Evolutionary conservation across 1,140 invertebrate genomes (phyloP), one percentile per base, ranked within the genome.

Genomic region (Coelopa frigida): DNA sequence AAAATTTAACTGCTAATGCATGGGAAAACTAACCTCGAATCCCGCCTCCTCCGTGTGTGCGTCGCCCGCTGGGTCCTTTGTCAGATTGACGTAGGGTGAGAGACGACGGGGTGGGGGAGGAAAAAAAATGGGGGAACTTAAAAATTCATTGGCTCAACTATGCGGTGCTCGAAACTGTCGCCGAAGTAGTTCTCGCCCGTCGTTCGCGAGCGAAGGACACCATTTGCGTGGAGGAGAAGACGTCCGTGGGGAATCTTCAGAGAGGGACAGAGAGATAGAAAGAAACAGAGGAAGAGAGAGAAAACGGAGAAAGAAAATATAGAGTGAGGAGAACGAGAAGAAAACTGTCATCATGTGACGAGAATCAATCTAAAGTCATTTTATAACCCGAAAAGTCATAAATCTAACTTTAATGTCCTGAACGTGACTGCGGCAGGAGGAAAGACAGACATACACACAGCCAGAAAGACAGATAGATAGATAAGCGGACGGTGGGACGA

Each of bases 281-380:
- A 15, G 38, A 40, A 26, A 20, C 22, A 4, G 18, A 3, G 15
- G 15, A 36, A 18, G 18, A 29, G 44, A 38, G 14, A n/a, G n/a
- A n/a, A n/a, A 23, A 22, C 5, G 22, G 18, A 14, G 4, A 7
- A 12, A 27, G 21, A 17, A 14, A 15, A 15, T 32, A 20, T 10
- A 20, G 5, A 31, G 14, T 12, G 12, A 33, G 8, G 29, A 1
- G 44, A 46, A 22, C 29, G 20, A 31, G 18, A 14, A 44, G 17
- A 66, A 66, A 66, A 66, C 55, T 66, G 59, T 66, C 62, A 65
- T 61, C 62, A 65, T 65, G 58, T 66, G 62, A 66, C 56, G 62
- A 59, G 58, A 66, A 66, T 66, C 62, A 66, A 66, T 66, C 62
- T 66, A 65, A 66, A 66, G 62, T 65, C 62, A 66, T 66, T 66